Evolutionary conservation across 1,140 invertebrate species (phyloP).

Genomic region (Calycopis cecrops): DNA sequence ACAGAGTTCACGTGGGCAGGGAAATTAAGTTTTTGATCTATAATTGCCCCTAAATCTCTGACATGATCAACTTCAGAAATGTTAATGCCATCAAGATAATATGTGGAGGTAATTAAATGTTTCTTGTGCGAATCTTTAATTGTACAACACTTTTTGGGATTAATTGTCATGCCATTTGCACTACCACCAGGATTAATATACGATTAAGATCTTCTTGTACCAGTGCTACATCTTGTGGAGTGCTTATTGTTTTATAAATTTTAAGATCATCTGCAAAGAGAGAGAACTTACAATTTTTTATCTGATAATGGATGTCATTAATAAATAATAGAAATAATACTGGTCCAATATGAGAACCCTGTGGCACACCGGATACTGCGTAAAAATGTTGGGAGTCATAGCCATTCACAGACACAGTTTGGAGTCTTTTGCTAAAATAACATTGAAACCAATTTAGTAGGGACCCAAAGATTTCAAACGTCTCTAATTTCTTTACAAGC

Average conservation of each 20-base stretch:
- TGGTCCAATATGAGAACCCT: constrained; percentile 44
- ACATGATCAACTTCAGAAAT: constrained; percentile 14
- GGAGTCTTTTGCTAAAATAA: constrained; percentile 23
- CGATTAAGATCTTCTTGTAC: constrained; percentile 24
- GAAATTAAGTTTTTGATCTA: background rate
- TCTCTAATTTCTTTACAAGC: constrained; percentile 23
- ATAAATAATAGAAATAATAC: constrained; percentile 41
- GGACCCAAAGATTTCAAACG: constrained; percentile 22
- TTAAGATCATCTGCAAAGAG: constrained; percentile 32
- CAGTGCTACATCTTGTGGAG: constrained; percentile 12
- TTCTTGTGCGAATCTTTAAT: background rate
- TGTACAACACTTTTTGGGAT: background rate
- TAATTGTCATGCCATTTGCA: too few species aligned
- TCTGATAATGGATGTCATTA: constrained; percentile 31
- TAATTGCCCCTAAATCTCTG: constrained; percentile 7
- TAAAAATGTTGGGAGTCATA: constrained; percentile 26
- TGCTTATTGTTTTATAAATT: constrained; percentile 23
- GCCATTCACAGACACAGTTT: constrained; percentile 20
- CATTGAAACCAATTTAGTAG: constrained; percentile 27
- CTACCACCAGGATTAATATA: too few species aligned
- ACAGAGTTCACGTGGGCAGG: background rate
- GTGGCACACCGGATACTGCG: constrained; percentile 35
- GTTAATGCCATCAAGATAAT: constrained; percentile 16
- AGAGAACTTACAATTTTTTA: constrained; percentile 21
- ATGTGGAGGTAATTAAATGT: background rate